phyloP scores from a whole-genome alignment of 2,113 vertebrate species.

The Alethe diademata region DNA sequence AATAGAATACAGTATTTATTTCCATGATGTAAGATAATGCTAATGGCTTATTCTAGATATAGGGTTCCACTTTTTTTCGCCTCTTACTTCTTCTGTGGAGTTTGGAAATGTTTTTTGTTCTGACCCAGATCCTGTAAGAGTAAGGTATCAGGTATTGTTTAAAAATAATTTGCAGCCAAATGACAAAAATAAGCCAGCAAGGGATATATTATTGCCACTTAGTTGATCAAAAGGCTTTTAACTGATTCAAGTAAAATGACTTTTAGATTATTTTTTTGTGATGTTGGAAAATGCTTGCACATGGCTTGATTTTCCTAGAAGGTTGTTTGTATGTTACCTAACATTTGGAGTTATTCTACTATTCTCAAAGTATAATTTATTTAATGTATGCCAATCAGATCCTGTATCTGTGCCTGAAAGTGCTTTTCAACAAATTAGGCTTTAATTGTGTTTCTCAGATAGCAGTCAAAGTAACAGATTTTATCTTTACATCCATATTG shows the following conservation, averaged over 20 bases:
- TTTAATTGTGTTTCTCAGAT: not conserved
- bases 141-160: not conserved
- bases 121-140: not conserved
- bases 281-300: not conserved
- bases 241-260: not conserved
- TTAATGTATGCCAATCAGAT: not conserved
- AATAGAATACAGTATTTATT: not conserved
- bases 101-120: not conserved
- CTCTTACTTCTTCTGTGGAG: not conserved
- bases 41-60: not conserved
- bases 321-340: not conserved
- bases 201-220: not conserved
- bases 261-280: not conserved
- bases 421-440: constrained; percentile 3
- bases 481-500: not conserved
- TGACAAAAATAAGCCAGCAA: not conserved
- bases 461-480: not conserved
- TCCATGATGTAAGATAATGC: not conserved
- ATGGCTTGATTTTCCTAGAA: not conserved
- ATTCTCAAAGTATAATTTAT: not conserved
- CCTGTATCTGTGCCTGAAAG: not conserved
- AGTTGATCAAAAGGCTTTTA: not conserved
- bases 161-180: not conserved
- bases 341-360: not conserved
- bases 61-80: rapidly evolving